Base-by-base conservation (phyloP, 2,888 invertebrate genomes). In the Troides oblongomaculatus region DNA sequence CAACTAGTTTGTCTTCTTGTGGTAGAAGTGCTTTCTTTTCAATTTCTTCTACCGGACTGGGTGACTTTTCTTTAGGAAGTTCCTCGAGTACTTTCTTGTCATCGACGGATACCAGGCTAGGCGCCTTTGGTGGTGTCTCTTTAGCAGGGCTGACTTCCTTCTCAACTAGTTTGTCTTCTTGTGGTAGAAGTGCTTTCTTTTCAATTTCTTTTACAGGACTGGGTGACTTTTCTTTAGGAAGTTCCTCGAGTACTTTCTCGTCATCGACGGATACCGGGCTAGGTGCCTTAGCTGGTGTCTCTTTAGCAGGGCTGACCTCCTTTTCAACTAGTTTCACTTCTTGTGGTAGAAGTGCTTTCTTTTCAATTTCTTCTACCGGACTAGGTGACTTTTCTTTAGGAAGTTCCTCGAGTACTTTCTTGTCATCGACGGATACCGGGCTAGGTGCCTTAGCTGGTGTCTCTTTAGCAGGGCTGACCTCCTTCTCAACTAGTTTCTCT, bases 401-500 rank as follows among this genome's bases (percentile, higher is more conserved):
- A 1, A 8, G 10, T 46, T 62, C 62, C 12, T 21, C n/a, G 2
- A 5, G 12, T 43, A 23, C n/a, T 25, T 12, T 10, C 23, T 64
- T 36, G 14, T 61, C 46, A 8, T 46, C 39, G n/a, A 25, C n/a
- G 17, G 67, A n/a, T 30, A n/a, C 50, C 8, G 66, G 72, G 65
- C 68, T 72, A 7, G 66, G 62, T 2, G 23, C 62, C 39, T 76
- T 77, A 0, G 76, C 73, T 6, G 69, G 70, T 5, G 23, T n/a
- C 30, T 70, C 56, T 8, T 30, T 18, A 30, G 10, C 67, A 5
- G 57, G 53, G 18, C 72, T 76, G 5, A 30, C 4, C 30, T 30
- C 3, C 30, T 30, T 3, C 5, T 3, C 4, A 30, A 30, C 0
- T 4, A 3, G 0, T 30, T 30, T 3, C 0, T 3, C 30, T 3